These are phyloP conservation scores for Prunella fulvescens DNA, from an alignment of 2,113 vertebrate genomes.

Conservation along the genomic window DNA sequence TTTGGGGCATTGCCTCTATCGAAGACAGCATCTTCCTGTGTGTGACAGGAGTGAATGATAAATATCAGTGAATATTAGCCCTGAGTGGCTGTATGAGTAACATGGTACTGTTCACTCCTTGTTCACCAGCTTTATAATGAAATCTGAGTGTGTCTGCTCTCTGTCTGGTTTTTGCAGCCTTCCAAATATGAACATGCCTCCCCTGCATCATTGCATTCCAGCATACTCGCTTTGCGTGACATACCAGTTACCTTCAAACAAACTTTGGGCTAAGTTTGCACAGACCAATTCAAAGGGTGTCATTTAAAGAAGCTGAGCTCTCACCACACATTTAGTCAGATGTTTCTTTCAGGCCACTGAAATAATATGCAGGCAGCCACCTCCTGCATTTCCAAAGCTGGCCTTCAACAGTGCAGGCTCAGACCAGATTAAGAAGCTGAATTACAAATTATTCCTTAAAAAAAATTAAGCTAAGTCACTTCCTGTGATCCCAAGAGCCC, in stretches of 20 bases:
- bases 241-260: constrained; percentile 14
- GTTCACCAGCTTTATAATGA: not conserved
- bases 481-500: not conserved
- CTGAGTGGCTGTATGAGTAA: not conserved
- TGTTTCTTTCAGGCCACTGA: not conserved
- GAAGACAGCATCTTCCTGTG: not conserved
- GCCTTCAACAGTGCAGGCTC: not conserved
- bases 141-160: not conserved
- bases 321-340: not conserved
- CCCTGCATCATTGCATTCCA: not conserved
- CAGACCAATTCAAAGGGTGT: not conserved
- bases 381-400: not conserved
- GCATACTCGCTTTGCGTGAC: not conserved
- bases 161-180: not conserved
- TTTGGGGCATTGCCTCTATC: not conserved
- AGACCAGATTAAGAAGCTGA: not conserved
- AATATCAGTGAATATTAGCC: not conserved
- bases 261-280: not conserved
- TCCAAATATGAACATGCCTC: not conserved
- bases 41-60: not conserved
- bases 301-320: not conserved
- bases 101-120: not conserved
- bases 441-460: not conserved
- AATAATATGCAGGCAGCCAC: not conserved
- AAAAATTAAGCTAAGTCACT: not conserved